Evolutionary conservation across 2,797 vertebrate genomes (phyloP), one percentile per base, ranked within the genome.

Genomic region (Delichon dasypus): DNA sequence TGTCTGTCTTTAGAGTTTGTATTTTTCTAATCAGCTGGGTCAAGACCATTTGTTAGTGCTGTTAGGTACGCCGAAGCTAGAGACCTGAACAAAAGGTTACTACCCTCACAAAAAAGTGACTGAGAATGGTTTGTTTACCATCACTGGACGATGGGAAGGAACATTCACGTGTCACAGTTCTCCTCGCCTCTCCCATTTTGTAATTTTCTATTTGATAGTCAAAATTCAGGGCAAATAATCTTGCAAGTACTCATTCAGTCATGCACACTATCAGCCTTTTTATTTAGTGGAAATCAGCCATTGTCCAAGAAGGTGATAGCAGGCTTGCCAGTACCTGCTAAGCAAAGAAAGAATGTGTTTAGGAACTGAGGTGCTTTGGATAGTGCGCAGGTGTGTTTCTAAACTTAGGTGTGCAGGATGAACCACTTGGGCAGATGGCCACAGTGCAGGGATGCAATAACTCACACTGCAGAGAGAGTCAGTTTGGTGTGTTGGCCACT

Each of bases 11-110:
- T 27, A 48, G 60, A 42, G 34, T 47, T n/a, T 40, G 18, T 71
- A 60, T 86, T 91, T 92, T 91, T 85, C 61, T 76, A 40, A 74
- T 77, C 20, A 71, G 5, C 38, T 73, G 19, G 34, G 50, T 90
- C 38, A 82, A 74, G 60, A 77, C 40, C 9, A 67, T 51, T 78
- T 82, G 30, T 83, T 85, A 87, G 14, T 61, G 16, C 38, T 88
- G 53, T 76, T 22, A 85, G 55, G 44, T 74, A 81, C 0, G 0
- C 32, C 71, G 67, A 74, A 71, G 38, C 34, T 67, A 34, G 53
- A 85, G 40, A 70, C n/a, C 23, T 51, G 27, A 87, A 79, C 13
- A 61, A 74, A 90, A 82, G 36, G 30, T 62, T 93, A 76, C 36
- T 67, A 74, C 25, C 25, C 57, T 84, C 4, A 0, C 66, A 70